Evolutionary conservation across 92 coral and sea anemone genomes (phyloP).

Genomic region (Pocillopora grandis): DNA sequence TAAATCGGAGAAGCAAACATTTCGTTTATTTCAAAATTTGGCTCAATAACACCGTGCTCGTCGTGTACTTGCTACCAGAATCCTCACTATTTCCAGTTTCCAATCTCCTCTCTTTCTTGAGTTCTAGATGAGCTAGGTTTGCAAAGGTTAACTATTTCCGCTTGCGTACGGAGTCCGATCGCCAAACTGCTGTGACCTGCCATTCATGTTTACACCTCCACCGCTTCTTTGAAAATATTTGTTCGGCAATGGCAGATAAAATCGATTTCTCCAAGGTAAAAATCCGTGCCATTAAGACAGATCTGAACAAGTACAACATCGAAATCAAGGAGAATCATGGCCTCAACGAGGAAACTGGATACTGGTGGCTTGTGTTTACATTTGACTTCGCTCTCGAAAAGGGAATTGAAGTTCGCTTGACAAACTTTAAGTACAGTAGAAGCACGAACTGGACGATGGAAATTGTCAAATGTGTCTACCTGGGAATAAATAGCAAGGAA

Average conservation of each 20-base stretch:
- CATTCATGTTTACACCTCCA: no score
- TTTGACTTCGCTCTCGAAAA: constrained; percentile 69
- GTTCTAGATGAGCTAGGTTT: no score
- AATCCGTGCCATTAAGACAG: constrained; percentile 22
- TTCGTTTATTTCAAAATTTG: no score
- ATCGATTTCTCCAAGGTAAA: constrained; percentile 46
- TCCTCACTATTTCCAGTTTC: no score
- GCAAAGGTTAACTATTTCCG: no score
- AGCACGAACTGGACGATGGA: constrained; percentile 63
- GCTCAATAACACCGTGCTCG: no score
- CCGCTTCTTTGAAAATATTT: no score
- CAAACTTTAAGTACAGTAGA: constrained; percentile 61
- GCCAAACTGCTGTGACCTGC: no score
- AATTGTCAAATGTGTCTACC: constrained; percentile 62
- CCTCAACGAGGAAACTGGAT: constrained; percentile 53
- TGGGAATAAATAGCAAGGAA: constrained; percentile 43
- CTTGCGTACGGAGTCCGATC: no score
- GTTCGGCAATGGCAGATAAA: not conserved
- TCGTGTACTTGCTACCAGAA: no score
- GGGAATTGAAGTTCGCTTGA: constrained; percentile 57
- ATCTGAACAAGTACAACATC: constrained; percentile 57
- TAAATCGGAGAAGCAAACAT: no score
- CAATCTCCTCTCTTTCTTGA: no score
- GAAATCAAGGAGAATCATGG: constrained; percentile 56
- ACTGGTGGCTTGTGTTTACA: constrained; percentile 68